A percentile compares a stretch with the other conserved stretches of the same genome.
Evolutionary conservation across 2,113 vertebrate species (phyloP).

Genomic region (Grammomys dolichurus): DNA sequence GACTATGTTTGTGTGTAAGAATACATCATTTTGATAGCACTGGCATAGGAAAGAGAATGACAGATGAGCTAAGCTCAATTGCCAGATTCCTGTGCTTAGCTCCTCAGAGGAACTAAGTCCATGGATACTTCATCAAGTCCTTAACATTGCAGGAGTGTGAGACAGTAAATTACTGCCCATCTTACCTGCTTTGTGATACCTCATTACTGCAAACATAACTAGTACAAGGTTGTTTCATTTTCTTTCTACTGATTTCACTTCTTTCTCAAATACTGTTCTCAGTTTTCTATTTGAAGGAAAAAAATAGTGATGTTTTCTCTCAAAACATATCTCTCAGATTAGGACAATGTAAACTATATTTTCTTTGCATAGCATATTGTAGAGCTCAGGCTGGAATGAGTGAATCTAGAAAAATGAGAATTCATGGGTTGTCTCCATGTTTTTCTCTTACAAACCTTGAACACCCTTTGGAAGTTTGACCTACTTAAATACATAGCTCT

Average conservation of each 20-base stretch:
- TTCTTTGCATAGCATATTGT: background rate
- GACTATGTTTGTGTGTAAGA: too few relatives aligned
- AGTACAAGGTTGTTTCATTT: background rate
- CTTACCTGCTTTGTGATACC: background rate
- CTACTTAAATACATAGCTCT: background rate
- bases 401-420: background rate
- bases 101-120: background rate
- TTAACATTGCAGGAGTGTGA: background rate
- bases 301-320: background rate
- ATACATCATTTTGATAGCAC: background rate
- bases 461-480: background rate
- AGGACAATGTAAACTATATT: background rate
- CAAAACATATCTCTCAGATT: background rate
- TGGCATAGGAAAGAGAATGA: too few relatives aligned
- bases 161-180: background rate
- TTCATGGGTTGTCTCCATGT: background rate
- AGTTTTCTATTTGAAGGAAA: background rate
- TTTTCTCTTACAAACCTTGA: background rate
- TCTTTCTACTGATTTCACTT: background rate
- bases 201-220: background rate
- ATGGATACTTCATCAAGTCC: background rate
- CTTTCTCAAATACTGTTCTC: background rate
- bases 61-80: background rate
- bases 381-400: background rate
- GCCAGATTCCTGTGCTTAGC: background rate